phyloP scores from a whole-genome alignment of 2,888 invertebrate genomes.

The Lasioglossum calceatum region DNA sequence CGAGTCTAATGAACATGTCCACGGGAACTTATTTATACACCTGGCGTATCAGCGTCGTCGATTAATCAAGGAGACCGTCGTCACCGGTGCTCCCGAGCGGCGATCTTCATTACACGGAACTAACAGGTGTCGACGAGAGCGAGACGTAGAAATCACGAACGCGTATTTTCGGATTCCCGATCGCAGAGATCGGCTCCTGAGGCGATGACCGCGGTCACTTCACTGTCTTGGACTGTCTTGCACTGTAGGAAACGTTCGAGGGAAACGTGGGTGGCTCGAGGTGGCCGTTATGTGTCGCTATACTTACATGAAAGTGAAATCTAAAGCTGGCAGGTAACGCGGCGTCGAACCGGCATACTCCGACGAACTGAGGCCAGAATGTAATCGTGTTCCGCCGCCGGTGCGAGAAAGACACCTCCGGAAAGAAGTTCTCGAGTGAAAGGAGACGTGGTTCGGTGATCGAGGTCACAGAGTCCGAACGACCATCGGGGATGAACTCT shows the following conservation, averaged over 20 bases:
- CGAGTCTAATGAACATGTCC: not conserved
- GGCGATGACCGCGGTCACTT: not conserved
- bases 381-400: conserved; percentile 45
- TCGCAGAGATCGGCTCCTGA: not conserved
- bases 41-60: not conserved
- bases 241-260: not conserved
- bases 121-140: not conserved
- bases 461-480: conserved; percentile 76
- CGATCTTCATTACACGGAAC: not conserved
- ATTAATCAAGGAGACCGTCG: not conserved
- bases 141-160: not conserved
- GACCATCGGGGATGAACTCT: conserved; percentile 64
- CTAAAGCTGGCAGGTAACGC: conserved; percentile 29
- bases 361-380: conserved; percentile 52
- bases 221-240: not conserved
- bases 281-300: not conserved
- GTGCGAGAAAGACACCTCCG: conserved; percentile 73
- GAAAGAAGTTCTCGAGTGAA: conserved; percentile 82
- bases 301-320: conserved; percentile 68
- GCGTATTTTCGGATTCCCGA: not conserved
- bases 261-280: not conserved
- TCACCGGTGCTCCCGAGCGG: not conserved
- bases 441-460: conserved; percentile 80
- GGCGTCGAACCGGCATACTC: conserved; percentile 34
- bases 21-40: not conserved